Evolutionary conservation across 2,113 vertebrate genomes (phyloP), one percentile per base, ranked within the genome.

Genomic region (Anoura caudifer): DNA sequence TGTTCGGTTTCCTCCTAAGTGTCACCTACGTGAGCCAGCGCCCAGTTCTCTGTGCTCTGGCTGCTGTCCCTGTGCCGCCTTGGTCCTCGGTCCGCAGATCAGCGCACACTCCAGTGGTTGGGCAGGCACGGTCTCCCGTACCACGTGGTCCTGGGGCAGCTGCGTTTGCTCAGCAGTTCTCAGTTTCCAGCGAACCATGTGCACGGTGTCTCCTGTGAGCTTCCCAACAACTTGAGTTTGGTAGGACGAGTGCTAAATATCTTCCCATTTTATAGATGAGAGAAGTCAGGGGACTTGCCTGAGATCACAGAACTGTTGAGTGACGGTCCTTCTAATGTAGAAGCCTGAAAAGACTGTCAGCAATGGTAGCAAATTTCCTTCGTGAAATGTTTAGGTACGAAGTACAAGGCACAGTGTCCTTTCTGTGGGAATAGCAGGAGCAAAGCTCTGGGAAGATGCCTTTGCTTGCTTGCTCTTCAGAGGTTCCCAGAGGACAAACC

Each of bases 391-490:
- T 54, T 50, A 24, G n/a, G 36, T 14, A 72, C 20, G 38, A 54
- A 87, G 82, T 94, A 79, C 33, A 63, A 90, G 75, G 1, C 28
- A 87, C 97, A 88, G 72, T 87, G 90, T 92, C 45, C 65, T 97
- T 96, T 90, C 69, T 38, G 15, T 85, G 85, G 73, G 15, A 20
- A 41, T 70, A 65, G 80, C 79, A 81, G 73, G 87, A 94, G 90
- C 97, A 69, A 45, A 95, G 91, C 12, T 69, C 2, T 82, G 95
- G 97, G 96, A 96, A 96, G 65, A 72, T 47, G 47, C 41, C 38
- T 92, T 69, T 56, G 17, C 70, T 26, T 43, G 38, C 73, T 93
- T 11, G 38, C 41, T 97, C 41, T 84, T 72, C 84, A 61, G 80
- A 26, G 54, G 31, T 45, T 20, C 81, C 50, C 13, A 33, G 54